Evolutionary conservation across 2,797 vertebrate genomes (phyloP).

Genomic region (Nyctalus aviator): DNA sequence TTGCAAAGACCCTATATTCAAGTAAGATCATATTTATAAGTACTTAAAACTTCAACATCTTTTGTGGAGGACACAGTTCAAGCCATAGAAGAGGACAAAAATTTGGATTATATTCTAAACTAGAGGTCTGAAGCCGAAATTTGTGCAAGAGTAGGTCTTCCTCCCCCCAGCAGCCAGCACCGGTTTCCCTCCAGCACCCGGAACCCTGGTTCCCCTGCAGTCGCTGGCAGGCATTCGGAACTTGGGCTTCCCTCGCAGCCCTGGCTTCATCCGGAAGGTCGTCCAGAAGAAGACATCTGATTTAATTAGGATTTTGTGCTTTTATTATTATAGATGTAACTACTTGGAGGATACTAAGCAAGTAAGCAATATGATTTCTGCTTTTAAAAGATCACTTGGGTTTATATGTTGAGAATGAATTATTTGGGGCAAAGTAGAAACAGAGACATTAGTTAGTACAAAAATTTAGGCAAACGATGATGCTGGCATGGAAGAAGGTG

Average conservation of each 20-base stretch:
- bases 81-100: neutral
- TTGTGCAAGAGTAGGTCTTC: too few relatives aligned
- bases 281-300: too few relatives aligned
- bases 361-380: neutral
- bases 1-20: neutral
- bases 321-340: neutral
- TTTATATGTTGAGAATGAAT: neutral
- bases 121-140: too few relatives aligned
- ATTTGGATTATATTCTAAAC: neutral
- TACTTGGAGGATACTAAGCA: neutral
- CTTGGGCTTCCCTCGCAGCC: too few relatives aligned
- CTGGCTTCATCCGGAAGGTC: too few relatives aligned
- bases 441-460: neutral
- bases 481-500: neutral
- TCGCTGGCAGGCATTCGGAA: too few relatives aligned
- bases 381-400: neutral
- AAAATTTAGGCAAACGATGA: neutral
- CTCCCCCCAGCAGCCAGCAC: too few relatives aligned
- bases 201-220: too few relatives aligned
- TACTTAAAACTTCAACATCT: neutral
- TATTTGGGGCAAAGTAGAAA: neutral
- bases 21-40: neutral
- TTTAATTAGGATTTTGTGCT: too few relatives aligned
- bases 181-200: too few relatives aligned
- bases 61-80: neutral